phyloP scores from a whole-genome alignment of 2,888 invertebrate genomes.

The Elegia similella region DNA sequence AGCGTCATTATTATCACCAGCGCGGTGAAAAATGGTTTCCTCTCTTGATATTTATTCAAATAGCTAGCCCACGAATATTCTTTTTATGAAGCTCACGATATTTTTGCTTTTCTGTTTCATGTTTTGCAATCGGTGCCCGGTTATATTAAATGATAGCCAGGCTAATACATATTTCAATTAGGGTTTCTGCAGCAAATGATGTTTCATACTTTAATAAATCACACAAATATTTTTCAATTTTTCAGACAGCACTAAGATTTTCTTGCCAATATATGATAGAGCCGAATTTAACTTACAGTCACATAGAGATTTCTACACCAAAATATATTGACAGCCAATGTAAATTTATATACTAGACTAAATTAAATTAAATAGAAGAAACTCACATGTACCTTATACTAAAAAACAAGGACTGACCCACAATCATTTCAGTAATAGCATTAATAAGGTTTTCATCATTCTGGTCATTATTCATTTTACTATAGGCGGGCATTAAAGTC shows the following conservation, averaged over 20 bases:
- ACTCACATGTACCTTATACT: no score
- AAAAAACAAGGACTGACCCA: no score
- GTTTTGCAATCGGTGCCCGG: constrained; percentile 34
- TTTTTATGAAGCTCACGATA: constrained; percentile 51
- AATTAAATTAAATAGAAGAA: no score
- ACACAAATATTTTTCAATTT: not conserved
- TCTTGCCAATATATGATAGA: not conserved
- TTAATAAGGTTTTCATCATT: not conserved
- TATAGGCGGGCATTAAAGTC: not conserved
- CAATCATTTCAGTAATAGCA: not conserved
- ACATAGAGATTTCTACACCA: no score
- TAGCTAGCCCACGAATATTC: constrained; percentile 58
- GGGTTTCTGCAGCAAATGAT: not conserved
- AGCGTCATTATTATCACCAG: constrained; percentile 76
- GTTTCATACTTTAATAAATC: not conserved
- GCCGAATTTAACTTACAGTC: no score
- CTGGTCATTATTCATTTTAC: no score
- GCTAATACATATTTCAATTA: not conserved
- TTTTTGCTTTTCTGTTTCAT: constrained; percentile 41
- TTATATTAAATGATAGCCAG: constrained; percentile 20
- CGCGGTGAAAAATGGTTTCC: constrained; percentile 68
- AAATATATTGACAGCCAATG: no score
- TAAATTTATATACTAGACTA: no score
- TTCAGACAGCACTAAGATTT: not conserved
- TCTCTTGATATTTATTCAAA: constrained; percentile 75